Evolutionary conservation across 2,797 vertebrate genomes (phyloP).

Genomic region (Micropoecilia bifurca): DNA sequence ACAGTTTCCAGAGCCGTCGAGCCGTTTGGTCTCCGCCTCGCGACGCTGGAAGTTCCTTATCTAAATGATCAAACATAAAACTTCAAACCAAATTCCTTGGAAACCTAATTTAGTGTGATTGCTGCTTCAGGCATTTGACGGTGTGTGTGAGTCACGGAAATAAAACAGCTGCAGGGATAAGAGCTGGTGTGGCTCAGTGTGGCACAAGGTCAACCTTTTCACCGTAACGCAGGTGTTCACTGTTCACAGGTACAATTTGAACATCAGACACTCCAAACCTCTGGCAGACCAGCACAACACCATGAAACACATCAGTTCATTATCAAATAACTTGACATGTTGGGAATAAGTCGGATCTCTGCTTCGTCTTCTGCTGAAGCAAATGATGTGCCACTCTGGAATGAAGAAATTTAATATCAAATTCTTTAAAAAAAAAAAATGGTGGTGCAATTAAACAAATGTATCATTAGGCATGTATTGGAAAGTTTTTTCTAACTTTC

Average conservation of each 20-base stretch:
- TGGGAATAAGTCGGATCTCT: not conserved
- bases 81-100: constrained; percentile 8
- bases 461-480: not conserved
- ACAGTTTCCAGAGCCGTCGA: constrained; percentile 11
- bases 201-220: not conserved
- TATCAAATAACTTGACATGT: not conserved
- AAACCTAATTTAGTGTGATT: constrained; percentile 34
- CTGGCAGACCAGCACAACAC: not conserved
- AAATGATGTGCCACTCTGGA: not conserved
- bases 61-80: constrained; percentile 12
- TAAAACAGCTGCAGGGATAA: constrained; percentile 48
- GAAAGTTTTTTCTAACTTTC: not conserved
- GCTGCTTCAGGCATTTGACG: not conserved
- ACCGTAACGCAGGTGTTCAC: not conserved
- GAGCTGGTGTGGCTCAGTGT: not conserved
- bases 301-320: not conserved
- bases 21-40: not conserved
- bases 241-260: not conserved
- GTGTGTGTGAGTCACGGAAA: constrained; percentile 21
- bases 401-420: not conserved
- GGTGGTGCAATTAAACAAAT: not conserved
- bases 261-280: not conserved
- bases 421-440: not conserved
- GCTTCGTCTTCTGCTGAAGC: not conserved
- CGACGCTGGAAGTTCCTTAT: constrained; percentile 1